Conservation (phyloP, 2,113 vertebrate species). For the Pollachius pollachius region DNA sequence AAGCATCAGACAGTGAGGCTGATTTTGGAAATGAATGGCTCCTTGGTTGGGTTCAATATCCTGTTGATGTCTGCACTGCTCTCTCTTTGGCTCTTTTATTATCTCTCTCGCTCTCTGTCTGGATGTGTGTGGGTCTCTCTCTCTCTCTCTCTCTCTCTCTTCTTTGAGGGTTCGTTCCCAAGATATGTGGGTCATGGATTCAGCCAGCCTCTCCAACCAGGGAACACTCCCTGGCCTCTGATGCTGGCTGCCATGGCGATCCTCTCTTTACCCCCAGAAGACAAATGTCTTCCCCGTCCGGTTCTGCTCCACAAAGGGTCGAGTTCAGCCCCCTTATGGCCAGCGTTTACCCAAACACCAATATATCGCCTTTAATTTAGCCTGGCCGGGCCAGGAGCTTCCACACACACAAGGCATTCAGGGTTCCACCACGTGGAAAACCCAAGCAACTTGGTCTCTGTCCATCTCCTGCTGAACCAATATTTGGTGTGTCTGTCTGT, state of each 20-base stretch:
- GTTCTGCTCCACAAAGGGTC: slow-evolving; percentile 81
- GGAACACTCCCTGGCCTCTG: slow-evolving; percentile 82
- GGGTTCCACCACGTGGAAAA: slow-evolving; percentile 1
- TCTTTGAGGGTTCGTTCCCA: slow-evolving; percentile 23
- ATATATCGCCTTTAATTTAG: slow-evolving; percentile 51
- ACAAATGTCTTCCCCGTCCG: slow-evolving; percentile 80
- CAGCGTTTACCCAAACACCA: slow-evolving; percentile 61
- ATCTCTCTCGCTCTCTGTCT: no score
- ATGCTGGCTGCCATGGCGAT: slow-evolving; percentile 85
- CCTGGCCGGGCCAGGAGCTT: slow-evolving; percentile 38
- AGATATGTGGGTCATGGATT: slow-evolving; percentile 73
- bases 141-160: no score
- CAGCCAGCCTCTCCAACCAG: slow-evolving; percentile 75
- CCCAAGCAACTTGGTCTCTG: not conserved
- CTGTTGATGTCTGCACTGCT: slow-evolving; percentile 28
- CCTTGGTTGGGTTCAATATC: slow-evolving; percentile 61
- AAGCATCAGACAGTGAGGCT: no score
- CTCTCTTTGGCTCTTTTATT: not conserved
- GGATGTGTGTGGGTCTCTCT: no score
- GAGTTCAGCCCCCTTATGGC: slow-evolving; percentile 77
- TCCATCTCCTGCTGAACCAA: not conserved
- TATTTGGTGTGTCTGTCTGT: not conserved
- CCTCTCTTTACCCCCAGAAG: slow-evolving; percentile 80
- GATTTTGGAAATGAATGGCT: slow-evolving; percentile 29
- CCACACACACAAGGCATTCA: slow-evolving; percentile 41